These are phyloP conservation scores for Nothocercus nigrocapillus DNA, from an alignment of 2,113 vertebrate species.

Conservation along the genomic window DNA sequence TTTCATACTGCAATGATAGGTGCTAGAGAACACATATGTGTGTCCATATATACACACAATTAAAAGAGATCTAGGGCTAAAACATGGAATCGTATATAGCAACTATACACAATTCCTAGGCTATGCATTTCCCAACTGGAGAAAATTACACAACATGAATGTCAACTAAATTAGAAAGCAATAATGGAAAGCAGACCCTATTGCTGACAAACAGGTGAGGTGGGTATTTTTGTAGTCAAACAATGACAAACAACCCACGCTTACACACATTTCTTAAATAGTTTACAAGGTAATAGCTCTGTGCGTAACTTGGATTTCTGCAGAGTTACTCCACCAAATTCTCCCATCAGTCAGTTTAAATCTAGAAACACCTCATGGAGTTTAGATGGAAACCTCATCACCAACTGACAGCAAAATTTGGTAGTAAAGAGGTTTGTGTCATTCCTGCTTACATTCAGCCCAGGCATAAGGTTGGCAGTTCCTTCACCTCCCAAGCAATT, in stretches of 20 bases:
- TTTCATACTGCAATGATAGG: background rate
- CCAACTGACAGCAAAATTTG: constrained; percentile 32
- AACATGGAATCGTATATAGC: background rate
- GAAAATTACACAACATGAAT: background rate
- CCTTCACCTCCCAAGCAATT: background rate
- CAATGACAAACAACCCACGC: background rate
- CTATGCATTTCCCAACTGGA: background rate
- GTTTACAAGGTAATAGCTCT: background rate
- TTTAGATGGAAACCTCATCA: constrained; percentile 5
- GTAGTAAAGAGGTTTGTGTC: constrained; percentile 30
- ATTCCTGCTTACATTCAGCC: constrained; percentile 16
- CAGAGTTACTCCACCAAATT: background rate
- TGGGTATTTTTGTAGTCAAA: background rate
- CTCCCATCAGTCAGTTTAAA: constrained; percentile 3
- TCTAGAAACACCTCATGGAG: background rate
- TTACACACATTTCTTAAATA: background rate
- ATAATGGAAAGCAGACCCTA: background rate
- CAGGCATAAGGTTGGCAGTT: background rate
- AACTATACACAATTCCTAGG: background rate
- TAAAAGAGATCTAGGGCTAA: background rate
- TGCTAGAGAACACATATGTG: background rate
- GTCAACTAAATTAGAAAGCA: background rate
- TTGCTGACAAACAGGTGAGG: background rate
- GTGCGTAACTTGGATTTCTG: background rate
- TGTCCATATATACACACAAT: no score